A percentile compares a stretch with the other conserved stretches of the same genome.
phyloP scores from a whole-genome alignment of 1,140 invertebrate species.

The Hydropsyche tenuis region DNA sequence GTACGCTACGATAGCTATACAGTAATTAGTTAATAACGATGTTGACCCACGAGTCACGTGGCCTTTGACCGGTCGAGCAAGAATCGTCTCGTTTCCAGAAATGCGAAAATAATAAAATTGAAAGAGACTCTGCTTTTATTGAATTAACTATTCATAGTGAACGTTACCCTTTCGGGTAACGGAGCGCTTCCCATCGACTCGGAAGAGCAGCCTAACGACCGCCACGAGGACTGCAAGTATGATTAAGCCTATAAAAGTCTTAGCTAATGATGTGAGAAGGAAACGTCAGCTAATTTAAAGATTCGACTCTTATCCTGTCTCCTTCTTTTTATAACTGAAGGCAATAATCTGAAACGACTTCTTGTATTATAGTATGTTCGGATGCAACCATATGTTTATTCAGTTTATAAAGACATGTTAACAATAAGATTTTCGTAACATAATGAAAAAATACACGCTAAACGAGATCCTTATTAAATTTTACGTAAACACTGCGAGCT shows the following conservation, averaged over 20 bases:
- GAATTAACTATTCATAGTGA: slow-evolving; percentile 21
- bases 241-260: slow-evolving; percentile 48
- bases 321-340: neutral
- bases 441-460: slow-evolving; percentile 20
- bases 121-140: slow-evolving; percentile 4
- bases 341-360: too few species aligned
- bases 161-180: slow-evolving; percentile 3
- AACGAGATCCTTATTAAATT: slow-evolving; percentile 32
- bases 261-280: slow-evolving; percentile 45
- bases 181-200: neutral
- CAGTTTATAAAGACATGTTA: too few species aligned
- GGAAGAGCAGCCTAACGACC: slow-evolving; percentile 33
- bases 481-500: slow-evolving; percentile 17
- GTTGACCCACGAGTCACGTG: slow-evolving; percentile 16
- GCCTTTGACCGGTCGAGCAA: neutral
- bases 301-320: slow-evolving; percentile 36
- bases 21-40: slow-evolving; percentile 19
- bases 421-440: slow-evolving; percentile 21
- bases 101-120: too few species aligned
- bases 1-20: neutral
- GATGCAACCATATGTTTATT: too few species aligned
- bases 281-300: slow-evolving; percentile 46
- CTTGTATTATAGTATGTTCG: too few species aligned
- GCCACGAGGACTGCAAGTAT: slow-evolving; percentile 41
- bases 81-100: too few species aligned